A percentile compares a stretch with the other conserved stretches of the same genome.
These are phyloP conservation scores for Phenganax stokvisi DNA, from an alignment of 92 coral and sea anemone genomes.

Conservation along the genomic window DNA sequence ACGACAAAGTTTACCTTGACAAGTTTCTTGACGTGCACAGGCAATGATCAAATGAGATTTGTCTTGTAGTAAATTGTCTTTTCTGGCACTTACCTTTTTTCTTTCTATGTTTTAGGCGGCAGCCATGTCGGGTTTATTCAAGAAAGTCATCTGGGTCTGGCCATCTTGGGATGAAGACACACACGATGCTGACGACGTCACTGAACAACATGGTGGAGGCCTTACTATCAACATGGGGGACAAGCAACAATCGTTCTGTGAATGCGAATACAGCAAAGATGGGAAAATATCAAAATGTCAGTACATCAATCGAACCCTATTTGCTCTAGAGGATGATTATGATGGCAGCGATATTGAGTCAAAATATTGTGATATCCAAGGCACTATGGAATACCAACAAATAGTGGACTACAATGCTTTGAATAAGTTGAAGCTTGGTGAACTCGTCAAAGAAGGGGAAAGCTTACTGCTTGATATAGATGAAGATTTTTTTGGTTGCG, in stretches of 20 bases:
- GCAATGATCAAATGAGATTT: no score
- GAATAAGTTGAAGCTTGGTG: constrained; percentile 4
- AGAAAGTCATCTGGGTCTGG: constrained; percentile 40
- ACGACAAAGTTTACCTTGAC: no score
- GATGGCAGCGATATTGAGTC: constrained; percentile 23
- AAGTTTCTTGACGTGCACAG: no score
- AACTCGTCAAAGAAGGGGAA: constrained; percentile 28
- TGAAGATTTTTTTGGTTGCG: constrained; percentile 37
- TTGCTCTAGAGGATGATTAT: neutral
- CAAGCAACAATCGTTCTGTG: constrained; percentile 2
- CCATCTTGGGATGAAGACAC: constrained; percentile 38
- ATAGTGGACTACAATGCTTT: constrained; percentile 22
- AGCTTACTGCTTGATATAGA: constrained; percentile 35
- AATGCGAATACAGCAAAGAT: constrained; percentile 27
- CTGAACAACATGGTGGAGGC: neutral
- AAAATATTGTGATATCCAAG: neutral
- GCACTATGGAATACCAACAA: constrained; percentile 1
- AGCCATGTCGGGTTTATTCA: constrained; percentile 34
- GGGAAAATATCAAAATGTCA: neutral
- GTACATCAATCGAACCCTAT: constrained; percentile 8
- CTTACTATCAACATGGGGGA: neutral
- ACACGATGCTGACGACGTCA: constrained; percentile 15
- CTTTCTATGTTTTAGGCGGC: constrained; percentile 7
- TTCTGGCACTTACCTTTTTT: no score
- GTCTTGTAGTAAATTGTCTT: no score